Evolutionary conservation across 2,888 invertebrate genomes (phyloP).

Genomic region (Caenorhabditis zanzibari): DNA sequence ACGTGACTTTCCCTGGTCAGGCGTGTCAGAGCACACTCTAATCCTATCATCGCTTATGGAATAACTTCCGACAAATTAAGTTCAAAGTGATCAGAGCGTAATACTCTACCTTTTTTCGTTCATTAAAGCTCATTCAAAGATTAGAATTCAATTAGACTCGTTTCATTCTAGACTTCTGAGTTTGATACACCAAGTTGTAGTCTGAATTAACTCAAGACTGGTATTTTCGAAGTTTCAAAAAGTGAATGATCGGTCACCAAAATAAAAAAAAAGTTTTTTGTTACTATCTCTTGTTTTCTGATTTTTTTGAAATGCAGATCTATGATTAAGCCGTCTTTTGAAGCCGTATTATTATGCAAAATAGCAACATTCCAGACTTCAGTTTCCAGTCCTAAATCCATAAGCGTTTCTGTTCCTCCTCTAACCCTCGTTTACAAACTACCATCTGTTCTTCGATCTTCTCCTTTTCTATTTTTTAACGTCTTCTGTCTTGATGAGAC

Average conservation of each 20-base stretch:
- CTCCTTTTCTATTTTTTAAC: conserved; percentile 23
- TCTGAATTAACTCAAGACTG: neutral
- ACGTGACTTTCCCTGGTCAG: conserved; percentile 5
- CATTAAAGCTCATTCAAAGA: conserved; percentile 22
- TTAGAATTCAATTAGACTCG: conserved; percentile 8
- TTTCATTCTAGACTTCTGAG: conserved; percentile 7
- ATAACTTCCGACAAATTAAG: conserved; percentile 29
- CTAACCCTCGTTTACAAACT: neutral
- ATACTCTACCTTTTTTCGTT: neutral
- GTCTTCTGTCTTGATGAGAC: conserved; percentile 29
- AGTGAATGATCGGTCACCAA: neutral
- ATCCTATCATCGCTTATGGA: conserved; percentile 28
- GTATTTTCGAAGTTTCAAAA: neutral
- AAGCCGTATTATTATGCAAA: neutral
- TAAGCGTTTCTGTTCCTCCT: neutral
- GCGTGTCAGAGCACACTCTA: conserved; percentile 13
- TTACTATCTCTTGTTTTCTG: neutral
- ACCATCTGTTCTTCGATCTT: conserved; percentile 46
- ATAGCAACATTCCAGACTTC: neutral
- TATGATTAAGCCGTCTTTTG: too few relatives aligned
- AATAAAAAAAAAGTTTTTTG: neutral
- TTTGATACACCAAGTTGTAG: neutral
- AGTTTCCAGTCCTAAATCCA: neutral
- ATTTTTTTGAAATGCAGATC: too few relatives aligned
- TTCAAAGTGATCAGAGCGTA: conserved; percentile 25